Evolutionary conservation across 2,797 vertebrate genomes (phyloP).

Genomic region (Xyrichtys novacula): DNA sequence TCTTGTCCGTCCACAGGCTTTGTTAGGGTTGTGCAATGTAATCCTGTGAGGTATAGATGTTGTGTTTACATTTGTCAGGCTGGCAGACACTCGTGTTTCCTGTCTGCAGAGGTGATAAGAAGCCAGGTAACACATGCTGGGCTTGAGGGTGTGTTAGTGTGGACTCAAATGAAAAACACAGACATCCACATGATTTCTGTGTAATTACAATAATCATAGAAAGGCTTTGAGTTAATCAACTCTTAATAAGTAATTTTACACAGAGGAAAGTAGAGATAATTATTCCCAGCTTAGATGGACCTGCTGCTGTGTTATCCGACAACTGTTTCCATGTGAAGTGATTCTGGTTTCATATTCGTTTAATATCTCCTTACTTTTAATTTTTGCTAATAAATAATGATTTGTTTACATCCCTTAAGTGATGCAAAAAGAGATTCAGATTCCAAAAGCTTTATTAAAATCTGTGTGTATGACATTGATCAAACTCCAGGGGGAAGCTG

Average conservation of each 20-base stretch:
- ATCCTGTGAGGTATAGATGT: background rate
- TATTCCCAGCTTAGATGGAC: too few species aligned
- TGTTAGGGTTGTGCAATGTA: background rate
- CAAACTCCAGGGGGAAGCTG: too few species aligned
- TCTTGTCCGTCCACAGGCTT: too few species aligned
- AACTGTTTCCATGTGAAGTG: too few species aligned
- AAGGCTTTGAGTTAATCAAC: too few species aligned
- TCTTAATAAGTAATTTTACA: too few species aligned
- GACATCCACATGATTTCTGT: background rate
- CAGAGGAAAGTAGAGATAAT: too few species aligned
- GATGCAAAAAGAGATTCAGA: background rate
- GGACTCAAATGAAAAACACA: background rate
- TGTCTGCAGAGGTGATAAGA: background rate
- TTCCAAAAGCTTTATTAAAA: constrained; percentile 20
- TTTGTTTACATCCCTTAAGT: constrained; percentile 15
- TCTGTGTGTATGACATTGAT: constrained; percentile 6
- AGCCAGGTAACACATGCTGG: constrained; percentile 2
- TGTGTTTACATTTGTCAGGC: constrained; percentile 7
- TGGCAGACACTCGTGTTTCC: constrained; percentile 9
- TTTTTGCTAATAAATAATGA: background rate
- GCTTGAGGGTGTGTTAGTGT: background rate
- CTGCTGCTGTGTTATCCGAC: too few species aligned
- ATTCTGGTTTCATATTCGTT: too few species aligned
- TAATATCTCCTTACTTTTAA: too few species aligned
- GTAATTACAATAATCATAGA: too few species aligned